These are phyloP conservation scores for Eutolmus rufibarbis DNA, from an alignment of 2,888 invertebrate genomes.

Conservation along the genomic window DNA sequence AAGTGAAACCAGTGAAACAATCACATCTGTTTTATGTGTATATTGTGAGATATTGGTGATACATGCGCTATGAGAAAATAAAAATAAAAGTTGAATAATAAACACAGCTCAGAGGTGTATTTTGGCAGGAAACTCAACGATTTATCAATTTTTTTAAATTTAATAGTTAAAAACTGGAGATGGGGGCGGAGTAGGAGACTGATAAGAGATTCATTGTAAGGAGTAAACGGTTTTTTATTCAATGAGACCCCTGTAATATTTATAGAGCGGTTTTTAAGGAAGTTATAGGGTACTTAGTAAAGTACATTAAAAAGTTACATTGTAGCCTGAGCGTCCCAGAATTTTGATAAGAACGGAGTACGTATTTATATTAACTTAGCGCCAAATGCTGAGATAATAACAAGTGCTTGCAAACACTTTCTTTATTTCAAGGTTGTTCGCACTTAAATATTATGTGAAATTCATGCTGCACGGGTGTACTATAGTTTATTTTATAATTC, in stretches of 20 bases:
- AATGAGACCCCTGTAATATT: neutral
- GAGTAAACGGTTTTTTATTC: too few species aligned
- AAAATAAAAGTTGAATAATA: neutral
- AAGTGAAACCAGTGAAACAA: neutral
- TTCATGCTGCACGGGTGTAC: neutral
- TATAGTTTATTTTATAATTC: neutral
- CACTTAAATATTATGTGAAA: neutral
- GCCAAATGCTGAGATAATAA: neutral
- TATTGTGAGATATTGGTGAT: neutral
- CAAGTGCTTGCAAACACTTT: neutral
- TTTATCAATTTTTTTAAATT: neutral
- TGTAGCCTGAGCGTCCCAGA: neutral
- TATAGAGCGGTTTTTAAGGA: neutral
- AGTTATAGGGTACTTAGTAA: too few species aligned
- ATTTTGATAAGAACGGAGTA: neutral
- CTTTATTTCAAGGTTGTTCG: neutral
- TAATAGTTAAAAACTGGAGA: neutral
- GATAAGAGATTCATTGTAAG: neutral
- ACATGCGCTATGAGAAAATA: neutral
- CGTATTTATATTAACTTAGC: neutral
- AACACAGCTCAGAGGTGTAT: too few species aligned
- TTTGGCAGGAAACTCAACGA: too few species aligned
- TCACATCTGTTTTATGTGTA: neutral
- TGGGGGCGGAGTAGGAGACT: neutral
- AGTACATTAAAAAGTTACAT: too few species aligned